phyloP scores from a whole-genome alignment of 1,140 invertebrate genomes.

The Rhopalosiphum padi region DNA sequence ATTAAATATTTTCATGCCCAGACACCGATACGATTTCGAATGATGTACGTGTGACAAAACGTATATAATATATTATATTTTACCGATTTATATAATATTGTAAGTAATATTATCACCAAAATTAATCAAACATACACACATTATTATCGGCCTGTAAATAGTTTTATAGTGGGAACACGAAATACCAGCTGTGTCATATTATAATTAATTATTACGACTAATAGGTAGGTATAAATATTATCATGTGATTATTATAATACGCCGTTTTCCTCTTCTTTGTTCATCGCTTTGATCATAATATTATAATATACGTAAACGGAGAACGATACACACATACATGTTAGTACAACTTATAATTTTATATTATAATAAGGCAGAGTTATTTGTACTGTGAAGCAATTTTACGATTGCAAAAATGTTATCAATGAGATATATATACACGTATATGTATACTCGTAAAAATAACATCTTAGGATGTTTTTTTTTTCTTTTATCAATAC shows the following conservation, averaged over 20 bases:
- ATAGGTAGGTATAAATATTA: background rate
- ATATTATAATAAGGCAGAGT: background rate
- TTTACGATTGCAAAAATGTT: conserved; percentile 36
- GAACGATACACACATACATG: background rate
- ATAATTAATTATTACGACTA: no score
- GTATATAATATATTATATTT: no score
- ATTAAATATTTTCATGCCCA: no score
- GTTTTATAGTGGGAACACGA: no score
- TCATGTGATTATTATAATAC: background rate
- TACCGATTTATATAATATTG: no score
- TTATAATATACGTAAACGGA: background rate
- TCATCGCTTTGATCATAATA: background rate
- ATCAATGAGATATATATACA: conserved; percentile 5
- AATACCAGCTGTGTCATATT: no score
- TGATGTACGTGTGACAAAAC: no score
- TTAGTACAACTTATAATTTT: background rate
- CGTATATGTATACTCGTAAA: background rate
- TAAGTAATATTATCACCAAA: no score
- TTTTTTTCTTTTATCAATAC: conserved; percentile 28
- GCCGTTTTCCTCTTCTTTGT: background rate
- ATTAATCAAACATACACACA: no score
- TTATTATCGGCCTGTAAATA: no score
- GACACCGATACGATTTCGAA: no score
- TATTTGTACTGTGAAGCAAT: conserved; percentile 32
- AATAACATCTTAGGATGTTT: background rate